Evolutionary conservation across 2,888 invertebrate species (phyloP), one percentile per base, ranked within the genome.

Genomic region (Cheilosia scutellata): DNA sequence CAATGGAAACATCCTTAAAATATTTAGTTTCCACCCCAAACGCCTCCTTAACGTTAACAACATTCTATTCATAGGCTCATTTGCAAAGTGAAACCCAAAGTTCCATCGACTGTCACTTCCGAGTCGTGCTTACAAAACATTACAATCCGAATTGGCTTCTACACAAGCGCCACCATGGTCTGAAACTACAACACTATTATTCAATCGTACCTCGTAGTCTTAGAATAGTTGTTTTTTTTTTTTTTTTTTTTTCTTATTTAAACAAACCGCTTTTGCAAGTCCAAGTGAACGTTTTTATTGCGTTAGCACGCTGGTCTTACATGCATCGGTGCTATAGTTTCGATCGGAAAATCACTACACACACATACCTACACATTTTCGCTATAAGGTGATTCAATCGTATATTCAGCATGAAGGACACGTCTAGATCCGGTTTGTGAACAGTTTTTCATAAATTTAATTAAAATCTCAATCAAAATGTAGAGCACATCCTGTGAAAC

Each of bases 391-490:
- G 79, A 84, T 75, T 79, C 75, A 70, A 84, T 79, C 75, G 68
- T 47, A 75, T n/a, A 75, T n/a, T 68, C 62, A 44, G 51, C 55
- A 47, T 51, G 40, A 53, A 66, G 72, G 31, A 31, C 44, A 70
- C 70, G 20, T 70, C 75, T 66, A 33, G 62, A 58, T 62, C 82
- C 76, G 68, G 72, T 82, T 86, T 65, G 53, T 51, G 53, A 71
- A 71, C 66, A 66, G 44, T 68, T 80, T 72, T 27, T 44, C 65
- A 62, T 71, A 71, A 72, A 72, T 72, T 86, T 76, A 86, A 86
- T 86, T 86, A 86, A 86, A 86, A 68, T 57, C 76, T 82, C 76
- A 82, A 86, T 72, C 75, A 76, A 72, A 63, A 55, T 62, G 55
- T 82, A 11, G 72, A 76, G 58, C 65, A 53, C 75, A 75, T 84